These are phyloP conservation scores for Urocynchramus pylzowi DNA, from an alignment of 2,113 vertebrate genomes.

Conservation along the genomic window DNA sequence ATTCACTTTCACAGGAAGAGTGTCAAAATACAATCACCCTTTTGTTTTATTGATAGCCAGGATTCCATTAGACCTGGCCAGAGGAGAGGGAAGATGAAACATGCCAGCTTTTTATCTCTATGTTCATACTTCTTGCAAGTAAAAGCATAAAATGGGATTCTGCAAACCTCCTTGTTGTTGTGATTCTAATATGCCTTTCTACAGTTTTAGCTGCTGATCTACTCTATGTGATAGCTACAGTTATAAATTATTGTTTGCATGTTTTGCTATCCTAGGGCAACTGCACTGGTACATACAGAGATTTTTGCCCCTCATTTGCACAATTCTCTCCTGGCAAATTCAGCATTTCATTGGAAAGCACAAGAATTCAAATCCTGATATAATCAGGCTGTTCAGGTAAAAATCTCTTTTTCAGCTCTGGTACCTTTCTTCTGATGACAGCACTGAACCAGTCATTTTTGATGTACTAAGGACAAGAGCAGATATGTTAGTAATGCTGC, in stretches of 20 bases:
- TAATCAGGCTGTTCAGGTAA: background rate
- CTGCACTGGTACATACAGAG: background rate
- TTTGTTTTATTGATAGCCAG: conserved; percentile 35
- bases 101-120: conserved; percentile 16
- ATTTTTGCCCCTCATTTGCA: background rate
- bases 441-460: background rate
- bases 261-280: background rate
- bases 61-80: background rate
- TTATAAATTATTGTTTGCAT: background rate
- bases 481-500: background rate
- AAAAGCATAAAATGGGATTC: conserved; percentile 32
- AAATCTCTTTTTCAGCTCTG: background rate
- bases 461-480: background rate
- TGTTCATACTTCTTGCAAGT: background rate
- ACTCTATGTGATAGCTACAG: background rate
- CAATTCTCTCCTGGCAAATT: background rate
- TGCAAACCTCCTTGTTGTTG: background rate
- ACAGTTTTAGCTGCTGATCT: background rate
- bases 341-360: background rate
- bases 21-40: background rate
- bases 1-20: background rate
- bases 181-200: background rate
- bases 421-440: background rate
- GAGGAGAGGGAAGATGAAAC: conserved; percentile 13
- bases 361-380: background rate